These are phyloP conservation scores for Pantherophis vulpinus DNA, from an alignment of 2,797 vertebrate species.

Conservation along the genomic window DNA sequence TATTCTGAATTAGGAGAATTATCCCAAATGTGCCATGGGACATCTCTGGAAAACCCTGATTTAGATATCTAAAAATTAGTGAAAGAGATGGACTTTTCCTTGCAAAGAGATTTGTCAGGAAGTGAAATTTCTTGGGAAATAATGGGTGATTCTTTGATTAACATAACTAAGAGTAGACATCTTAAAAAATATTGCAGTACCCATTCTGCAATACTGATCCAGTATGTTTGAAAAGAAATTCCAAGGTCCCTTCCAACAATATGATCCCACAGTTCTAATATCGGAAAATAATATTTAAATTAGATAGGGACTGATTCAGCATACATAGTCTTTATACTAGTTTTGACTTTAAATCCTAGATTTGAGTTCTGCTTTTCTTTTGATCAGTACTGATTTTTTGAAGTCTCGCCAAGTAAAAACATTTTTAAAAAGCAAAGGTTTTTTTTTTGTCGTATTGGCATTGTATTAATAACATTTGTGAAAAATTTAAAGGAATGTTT, in stretches of 20 bases:
- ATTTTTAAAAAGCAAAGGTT: neutral
- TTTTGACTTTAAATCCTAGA: neutral
- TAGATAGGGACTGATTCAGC: neutral
- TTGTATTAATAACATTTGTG: neutral
- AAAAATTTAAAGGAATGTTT: neutral
- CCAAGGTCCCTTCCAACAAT: neutral
- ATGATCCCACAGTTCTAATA: neutral
- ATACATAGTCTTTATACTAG: neutral
- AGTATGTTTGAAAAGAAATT: neutral
- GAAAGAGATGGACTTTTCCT: neutral
- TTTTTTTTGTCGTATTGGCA: neutral
- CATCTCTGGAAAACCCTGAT: neutral
- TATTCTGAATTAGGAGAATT: neutral
- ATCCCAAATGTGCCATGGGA: neutral
- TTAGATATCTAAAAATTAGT: neutral
- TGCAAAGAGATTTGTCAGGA: neutral
- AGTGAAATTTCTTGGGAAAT: neutral
- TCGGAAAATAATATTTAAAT: neutral
- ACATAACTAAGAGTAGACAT: neutral
- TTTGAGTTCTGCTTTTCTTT: neutral
- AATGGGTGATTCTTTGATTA: neutral
- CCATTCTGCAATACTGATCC: neutral
- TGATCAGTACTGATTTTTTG: slow-evolving; percentile 3
- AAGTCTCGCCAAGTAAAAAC: neutral
- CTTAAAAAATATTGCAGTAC: neutral